Percentiles rank a stretch among this genome's conserved stretches.
Evolutionary conservation across 2,797 vertebrate species (phyloP).

Genomic region (Sebastes baramenuke): DNA sequence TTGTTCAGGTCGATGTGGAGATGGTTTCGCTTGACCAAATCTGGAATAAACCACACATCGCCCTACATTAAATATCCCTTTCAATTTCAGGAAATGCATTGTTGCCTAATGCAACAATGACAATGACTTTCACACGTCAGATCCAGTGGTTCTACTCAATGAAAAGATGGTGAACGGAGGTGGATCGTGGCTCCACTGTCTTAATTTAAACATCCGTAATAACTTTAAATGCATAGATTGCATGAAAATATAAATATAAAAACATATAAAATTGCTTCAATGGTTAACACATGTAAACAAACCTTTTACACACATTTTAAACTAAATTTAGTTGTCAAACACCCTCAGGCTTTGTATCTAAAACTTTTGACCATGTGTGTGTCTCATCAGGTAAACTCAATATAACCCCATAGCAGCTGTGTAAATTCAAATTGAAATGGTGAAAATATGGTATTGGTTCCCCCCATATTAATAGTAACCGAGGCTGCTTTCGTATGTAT

Average conservation of each 20-base stretch:
- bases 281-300: constrained; percentile 56
- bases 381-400: neutral
- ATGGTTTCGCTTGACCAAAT: neutral
- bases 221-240: constrained; percentile 22
- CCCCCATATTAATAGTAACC: neutral
- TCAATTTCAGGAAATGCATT: neutral
- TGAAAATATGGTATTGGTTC: neutral
- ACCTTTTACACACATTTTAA: constrained; percentile 9
- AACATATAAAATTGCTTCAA: constrained; percentile 16
- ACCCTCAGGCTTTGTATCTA: neutral
- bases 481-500: neutral
- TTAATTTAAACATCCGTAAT: constrained; percentile 20
- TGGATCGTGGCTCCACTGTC: neutral
- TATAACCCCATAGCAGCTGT: neutral
- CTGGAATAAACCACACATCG: neutral
- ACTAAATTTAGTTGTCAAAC: constrained; percentile 7
- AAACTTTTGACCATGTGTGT: constrained; percentile 1
- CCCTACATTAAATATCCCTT: too few relatives aligned
- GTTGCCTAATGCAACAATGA: neutral
- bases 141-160: constrained; percentile 70
- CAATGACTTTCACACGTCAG: constrained; percentile 3
- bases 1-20: too few relatives aligned
- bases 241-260: constrained; percentile 20
- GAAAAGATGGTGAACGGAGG: constrained; percentile 14
- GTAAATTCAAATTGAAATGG: neutral